A percentile compares a stretch with the other conserved stretches of the same genome.
Conservation (phyloP, 2,797 vertebrate genomes). For the Diglossa cyanea region DNA sequence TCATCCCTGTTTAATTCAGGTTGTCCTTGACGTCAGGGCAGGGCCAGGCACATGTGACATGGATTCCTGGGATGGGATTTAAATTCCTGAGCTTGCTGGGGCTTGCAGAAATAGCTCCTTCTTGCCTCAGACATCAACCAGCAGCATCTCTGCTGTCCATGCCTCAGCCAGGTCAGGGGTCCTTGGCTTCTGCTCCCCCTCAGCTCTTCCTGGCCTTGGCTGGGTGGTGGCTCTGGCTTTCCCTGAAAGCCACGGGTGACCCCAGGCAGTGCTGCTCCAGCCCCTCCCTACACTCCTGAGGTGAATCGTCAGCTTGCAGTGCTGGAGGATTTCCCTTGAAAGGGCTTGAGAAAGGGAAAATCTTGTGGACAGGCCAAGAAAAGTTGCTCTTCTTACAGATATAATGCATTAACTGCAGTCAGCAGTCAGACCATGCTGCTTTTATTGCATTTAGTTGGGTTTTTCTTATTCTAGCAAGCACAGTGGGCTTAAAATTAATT, state of each 20-base stretch:
- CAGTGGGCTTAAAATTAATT: background rate
- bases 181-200: background rate
- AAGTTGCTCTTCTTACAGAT: background rate
- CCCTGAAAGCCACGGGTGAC: background rate
- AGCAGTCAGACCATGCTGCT: background rate
- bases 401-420: background rate
- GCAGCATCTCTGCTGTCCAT: fast-evolving
- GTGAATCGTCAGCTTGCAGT: background rate
- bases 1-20: background rate
- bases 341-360: background rate
- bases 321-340: background rate
- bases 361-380: background rate
- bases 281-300: background rate
- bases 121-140: background rate
- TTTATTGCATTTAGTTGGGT: background rate
- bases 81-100: background rate
- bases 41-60: fast-evolving
- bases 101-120: background rate
- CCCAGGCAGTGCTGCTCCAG: background rate
- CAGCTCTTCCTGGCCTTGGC: background rate
- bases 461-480: background rate
- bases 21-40: background rate
- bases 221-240: background rate
- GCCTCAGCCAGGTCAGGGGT: fast-evolving
- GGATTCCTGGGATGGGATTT: background rate